These are phyloP conservation scores for Aleiodes testaceus DNA, from an alignment of 2,888 invertebrate species.

Conservation along the genomic window DNA sequence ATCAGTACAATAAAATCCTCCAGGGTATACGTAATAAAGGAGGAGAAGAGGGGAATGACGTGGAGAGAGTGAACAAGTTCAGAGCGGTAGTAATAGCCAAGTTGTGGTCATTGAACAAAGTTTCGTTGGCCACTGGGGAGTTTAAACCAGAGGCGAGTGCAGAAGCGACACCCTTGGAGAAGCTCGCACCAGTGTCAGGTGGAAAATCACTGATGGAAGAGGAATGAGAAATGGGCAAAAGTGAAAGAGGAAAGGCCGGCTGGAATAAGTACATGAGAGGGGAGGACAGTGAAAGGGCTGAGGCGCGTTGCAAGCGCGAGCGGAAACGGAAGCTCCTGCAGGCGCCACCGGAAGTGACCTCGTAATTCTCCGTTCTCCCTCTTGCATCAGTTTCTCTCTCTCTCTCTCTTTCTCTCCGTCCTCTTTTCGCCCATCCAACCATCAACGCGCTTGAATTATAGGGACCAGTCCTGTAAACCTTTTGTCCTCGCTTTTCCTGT, in stretches of 20 bases:
- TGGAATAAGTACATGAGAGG: constrained; percentile 13
- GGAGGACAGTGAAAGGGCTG: constrained; percentile 9
- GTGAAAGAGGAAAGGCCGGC: constrained; percentile 20
- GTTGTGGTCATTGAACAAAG: constrained; percentile 68
- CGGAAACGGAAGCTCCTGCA: constrained; percentile 72
- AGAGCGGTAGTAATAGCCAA: constrained; percentile 61
- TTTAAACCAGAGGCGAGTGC: constrained; percentile 17
- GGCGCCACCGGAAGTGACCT: constrained; percentile 73
- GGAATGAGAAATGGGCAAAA: not conserved
- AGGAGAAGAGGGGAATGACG: not conserved
- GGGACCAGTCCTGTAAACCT: constrained; percentile 66
- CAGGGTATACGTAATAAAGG: constrained; percentile 36
- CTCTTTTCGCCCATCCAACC: constrained; percentile 61
- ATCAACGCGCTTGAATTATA: constrained; percentile 70
- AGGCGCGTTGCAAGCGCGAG: constrained; percentile 56
- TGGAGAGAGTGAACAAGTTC: not conserved
- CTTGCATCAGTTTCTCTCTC: constrained; percentile 53
- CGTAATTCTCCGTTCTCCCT: constrained; percentile 70
- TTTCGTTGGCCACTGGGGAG: constrained; percentile 54
- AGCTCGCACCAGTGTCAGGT: constrained; percentile 20
- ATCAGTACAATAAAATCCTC: constrained; percentile 27
- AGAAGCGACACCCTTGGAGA: constrained; percentile 22
- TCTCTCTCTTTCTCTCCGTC: constrained; percentile 41
- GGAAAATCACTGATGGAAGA: constrained; percentile 12
- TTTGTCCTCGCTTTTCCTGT: constrained; percentile 71